These are phyloP conservation scores for Harpagoxenus sublaevis DNA, from an alignment of 2,888 invertebrate species.

Conservation along the genomic window DNA sequence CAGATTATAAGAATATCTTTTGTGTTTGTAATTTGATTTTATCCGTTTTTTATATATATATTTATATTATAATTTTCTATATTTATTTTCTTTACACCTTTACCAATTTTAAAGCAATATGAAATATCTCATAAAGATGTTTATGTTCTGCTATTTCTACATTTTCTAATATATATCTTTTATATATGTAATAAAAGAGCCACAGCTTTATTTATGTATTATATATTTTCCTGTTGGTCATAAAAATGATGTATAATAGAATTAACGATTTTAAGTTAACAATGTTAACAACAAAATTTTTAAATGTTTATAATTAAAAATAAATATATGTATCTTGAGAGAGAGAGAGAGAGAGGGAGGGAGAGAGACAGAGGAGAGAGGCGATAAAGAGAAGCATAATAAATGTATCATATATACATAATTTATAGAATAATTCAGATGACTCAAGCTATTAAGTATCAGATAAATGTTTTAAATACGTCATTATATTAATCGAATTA, in stretches of 20 bases:
- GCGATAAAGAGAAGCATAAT: background rate
- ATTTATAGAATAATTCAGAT: background rate
- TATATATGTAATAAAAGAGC: background rate
- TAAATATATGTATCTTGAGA: background rate
- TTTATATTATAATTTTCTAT: too few species aligned
- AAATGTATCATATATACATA: background rate
- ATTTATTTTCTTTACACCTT: background rate
- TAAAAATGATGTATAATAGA: background rate
- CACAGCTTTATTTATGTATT: background rate
- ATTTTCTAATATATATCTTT: background rate
- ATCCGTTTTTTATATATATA: background rate
- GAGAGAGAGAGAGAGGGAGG: background rate
- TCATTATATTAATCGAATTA: background rate
- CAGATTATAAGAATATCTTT: too few species aligned
- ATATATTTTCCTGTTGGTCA: background rate
- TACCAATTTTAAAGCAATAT: background rate
- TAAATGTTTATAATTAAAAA: conserved; percentile 9
- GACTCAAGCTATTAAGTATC: background rate
- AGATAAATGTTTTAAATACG: background rate
- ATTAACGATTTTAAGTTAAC: background rate
- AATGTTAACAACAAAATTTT: background rate
- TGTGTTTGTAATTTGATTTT: background rate
- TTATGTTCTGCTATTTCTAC: background rate
- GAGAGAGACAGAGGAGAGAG: background rate
- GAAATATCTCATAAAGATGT: background rate